These are phyloP conservation scores for Brachypodius melanocephalos DNA, from an alignment of 2,113 vertebrate genomes.

Conservation along the genomic window DNA sequence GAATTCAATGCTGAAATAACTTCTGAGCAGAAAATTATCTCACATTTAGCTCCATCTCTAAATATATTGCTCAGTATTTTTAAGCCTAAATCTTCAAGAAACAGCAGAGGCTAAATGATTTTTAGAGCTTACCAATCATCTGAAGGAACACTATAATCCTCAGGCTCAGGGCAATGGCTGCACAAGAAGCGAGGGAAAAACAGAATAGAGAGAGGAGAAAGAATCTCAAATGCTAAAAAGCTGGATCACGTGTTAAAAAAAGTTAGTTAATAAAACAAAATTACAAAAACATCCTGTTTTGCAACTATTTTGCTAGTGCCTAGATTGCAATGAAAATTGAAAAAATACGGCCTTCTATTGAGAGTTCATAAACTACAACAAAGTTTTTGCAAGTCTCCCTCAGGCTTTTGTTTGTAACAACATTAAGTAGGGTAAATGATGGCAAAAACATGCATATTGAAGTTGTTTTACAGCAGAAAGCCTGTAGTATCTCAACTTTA, in stretches of 20 bases:
- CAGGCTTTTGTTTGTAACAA: not conserved
- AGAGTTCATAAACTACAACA: not conserved
- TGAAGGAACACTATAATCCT: slow-evolving; percentile 90
- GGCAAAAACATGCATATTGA: not conserved
- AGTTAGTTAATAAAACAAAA: not conserved
- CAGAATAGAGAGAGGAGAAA: slow-evolving; percentile 61
- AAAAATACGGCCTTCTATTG: not conserved
- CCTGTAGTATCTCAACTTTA: not conserved
- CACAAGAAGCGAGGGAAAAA: slow-evolving; percentile 68
- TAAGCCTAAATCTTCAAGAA: not conserved
- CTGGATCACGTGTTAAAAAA: not conserved
- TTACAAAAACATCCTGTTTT: not conserved
- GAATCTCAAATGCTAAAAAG: slow-evolving; percentile 51
- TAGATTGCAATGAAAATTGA: not conserved
- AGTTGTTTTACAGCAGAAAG: not conserved
- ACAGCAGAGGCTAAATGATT: not conserved
- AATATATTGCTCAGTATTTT: not conserved
- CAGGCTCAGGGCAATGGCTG: slow-evolving; percentile 91
- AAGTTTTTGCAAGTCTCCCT: not conserved
- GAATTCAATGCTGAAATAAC: not conserved
- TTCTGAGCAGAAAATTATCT: not conserved
- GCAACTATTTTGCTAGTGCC: not conserved
- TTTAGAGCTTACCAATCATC: slow-evolving; percentile 90
- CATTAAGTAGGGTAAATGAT: not conserved
- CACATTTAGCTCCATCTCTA: not conserved